Percentiles rank a stretch among this genome's conserved stretches.
phyloP scores from a whole-genome alignment of 2,888 invertebrate genomes.

The Fissipunctia ypsillon region DNA sequence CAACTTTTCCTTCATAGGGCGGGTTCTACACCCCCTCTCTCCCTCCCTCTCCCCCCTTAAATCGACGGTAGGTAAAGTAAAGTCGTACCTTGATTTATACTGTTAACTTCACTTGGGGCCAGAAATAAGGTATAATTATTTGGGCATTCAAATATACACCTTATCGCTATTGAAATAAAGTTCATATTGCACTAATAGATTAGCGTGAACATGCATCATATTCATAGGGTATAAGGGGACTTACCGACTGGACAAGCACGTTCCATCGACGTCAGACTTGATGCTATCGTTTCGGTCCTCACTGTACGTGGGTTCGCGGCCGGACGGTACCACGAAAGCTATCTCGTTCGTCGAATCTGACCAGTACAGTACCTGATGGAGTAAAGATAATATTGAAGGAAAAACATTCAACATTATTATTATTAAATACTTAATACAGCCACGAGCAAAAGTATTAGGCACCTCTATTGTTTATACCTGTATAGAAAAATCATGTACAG shows the following conservation, averaged over 20 bases:
- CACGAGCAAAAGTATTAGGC: too few species aligned
- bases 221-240: neutral
- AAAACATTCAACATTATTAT: neutral
- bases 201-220: neutral
- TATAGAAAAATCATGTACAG: too few species aligned
- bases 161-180: neutral
- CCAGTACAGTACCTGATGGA: slow-evolving; percentile 95
- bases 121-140: neutral
- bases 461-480: too few species aligned
- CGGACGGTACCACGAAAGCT: slow-evolving; percentile 97
- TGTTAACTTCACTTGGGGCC: neutral
- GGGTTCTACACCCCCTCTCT: too few species aligned
- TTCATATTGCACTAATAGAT: neutral
- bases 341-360: slow-evolving; percentile 98
- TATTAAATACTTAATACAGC: too few species aligned
- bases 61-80: too few species aligned
- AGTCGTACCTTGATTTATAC: too few species aligned
- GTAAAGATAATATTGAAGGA: neutral
- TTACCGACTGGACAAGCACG: slow-evolving; percentile 84
- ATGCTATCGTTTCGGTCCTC: slow-evolving; percentile 81
- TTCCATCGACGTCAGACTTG: slow-evolving; percentile 88
- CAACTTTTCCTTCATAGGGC: too few species aligned
- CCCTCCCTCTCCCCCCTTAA: too few species aligned
- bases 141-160: neutral
- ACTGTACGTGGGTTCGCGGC: slow-evolving; percentile 76